These are phyloP conservation scores for Tetranychus truncatus DNA, from an alignment of 2,888 invertebrate genomes.

Conservation along the genomic window DNA sequence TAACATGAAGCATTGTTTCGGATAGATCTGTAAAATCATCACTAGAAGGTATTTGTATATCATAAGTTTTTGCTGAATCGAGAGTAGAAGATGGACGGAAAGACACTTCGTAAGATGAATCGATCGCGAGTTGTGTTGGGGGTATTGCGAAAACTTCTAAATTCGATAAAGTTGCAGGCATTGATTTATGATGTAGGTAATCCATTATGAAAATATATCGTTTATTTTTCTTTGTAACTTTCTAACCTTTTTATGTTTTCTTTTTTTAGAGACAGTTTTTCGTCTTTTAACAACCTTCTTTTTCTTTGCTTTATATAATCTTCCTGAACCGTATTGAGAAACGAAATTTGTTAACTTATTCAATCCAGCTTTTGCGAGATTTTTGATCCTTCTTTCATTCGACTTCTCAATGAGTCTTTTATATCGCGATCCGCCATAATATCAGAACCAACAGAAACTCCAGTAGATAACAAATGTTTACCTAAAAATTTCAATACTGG, in stretches of 20 bases:
- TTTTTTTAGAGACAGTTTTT: neutral
- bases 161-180: neutral
- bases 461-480: neutral
- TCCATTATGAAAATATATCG: slow-evolving; percentile 5
- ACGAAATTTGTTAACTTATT: neutral
- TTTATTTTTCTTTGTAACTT: neutral
- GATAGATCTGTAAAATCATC: slow-evolving; percentile 1
- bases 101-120: neutral
- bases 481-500: slow-evolving; percentile 2
- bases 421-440: neutral
- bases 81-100: neutral
- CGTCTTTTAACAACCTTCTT: neutral
- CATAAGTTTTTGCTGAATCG: neutral
- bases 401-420: neutral
- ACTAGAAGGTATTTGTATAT: neutral
- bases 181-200: neutral
- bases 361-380: neutral
- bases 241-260: neutral
- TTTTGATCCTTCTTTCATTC: neutral
- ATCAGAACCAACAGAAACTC: neutral
- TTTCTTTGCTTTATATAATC: neutral
- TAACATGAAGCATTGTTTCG: neutral
- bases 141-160: neutral
- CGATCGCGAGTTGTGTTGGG: neutral
- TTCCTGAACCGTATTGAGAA: neutral